Evolutionary conservation across 2,113 vertebrate species (phyloP).

Genomic region (Neolamprologus sp.): DNA sequence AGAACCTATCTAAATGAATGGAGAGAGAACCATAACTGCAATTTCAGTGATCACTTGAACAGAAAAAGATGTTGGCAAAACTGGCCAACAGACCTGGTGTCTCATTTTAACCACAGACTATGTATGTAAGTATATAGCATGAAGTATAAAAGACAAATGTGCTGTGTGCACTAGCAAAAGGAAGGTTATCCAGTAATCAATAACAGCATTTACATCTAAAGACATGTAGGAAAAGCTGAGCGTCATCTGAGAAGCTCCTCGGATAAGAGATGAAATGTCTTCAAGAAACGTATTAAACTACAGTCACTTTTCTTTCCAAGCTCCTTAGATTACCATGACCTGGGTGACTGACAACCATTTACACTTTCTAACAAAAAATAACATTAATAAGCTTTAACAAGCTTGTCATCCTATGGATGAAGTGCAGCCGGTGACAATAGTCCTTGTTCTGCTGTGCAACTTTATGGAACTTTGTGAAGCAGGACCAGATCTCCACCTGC

Average conservation of each 20-base stretch:
- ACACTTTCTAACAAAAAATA: not conserved
- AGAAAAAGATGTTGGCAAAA: not conserved
- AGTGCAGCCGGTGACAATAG: not conserved
- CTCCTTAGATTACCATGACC: not conserved
- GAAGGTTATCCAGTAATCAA: not conserved
- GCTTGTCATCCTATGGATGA: not conserved
- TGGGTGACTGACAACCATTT: not conserved
- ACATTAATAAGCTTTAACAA: not conserved
- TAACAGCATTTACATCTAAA: not conserved
- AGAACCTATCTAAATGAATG: not conserved
- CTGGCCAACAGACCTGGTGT: not conserved
- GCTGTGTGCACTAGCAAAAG: not conserved
- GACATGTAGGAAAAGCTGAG: not conserved
- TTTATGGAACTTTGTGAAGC: not conserved
- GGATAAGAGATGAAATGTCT: fast-evolving
- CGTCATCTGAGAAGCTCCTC: not conserved
- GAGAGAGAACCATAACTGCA: not conserved
- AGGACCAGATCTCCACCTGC: not conserved
- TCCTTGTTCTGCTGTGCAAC: not conserved
- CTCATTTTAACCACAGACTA: not conserved
- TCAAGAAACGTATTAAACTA: not conserved
- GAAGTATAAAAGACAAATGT: not conserved
- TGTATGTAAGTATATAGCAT: not conserved
- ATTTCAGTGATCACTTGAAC: not conserved
- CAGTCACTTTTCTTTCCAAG: not conserved